Conservation (phyloP, 64 coral and sea anemone species). For the Stichodactyla mertensii region DNA sequence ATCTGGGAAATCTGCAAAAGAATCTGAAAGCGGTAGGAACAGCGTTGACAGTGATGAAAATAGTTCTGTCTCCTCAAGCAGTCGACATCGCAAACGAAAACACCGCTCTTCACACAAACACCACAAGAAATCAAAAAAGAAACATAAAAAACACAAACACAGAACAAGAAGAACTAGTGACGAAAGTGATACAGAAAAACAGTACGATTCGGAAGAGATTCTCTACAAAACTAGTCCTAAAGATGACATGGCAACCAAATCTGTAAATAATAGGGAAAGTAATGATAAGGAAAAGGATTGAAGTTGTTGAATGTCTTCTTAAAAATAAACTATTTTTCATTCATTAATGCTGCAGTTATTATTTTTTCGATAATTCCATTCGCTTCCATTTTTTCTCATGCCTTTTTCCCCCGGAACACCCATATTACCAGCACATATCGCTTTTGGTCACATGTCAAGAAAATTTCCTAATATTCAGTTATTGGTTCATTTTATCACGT, state of each 20-base stretch:
- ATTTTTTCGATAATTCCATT: too few species aligned
- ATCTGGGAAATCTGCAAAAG: not conserved
- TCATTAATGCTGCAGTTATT: too few species aligned
- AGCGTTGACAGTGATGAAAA: not conserved
- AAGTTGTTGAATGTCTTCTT: too few species aligned
- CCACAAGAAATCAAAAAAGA: not conserved
- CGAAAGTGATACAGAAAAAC: not conserved
- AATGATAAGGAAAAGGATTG: not conserved
- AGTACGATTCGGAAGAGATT: conserved; percentile 8
- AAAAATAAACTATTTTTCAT: too few species aligned
- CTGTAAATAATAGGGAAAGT: not conserved
- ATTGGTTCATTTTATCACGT: too few species aligned
- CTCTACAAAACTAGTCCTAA: not conserved
- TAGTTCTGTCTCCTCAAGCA: not conserved
- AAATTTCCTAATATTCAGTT: too few species aligned
- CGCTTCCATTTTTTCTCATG: too few species aligned
- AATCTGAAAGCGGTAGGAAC: not conserved
- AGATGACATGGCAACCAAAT: not conserved
- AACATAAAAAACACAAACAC: conserved; percentile 14
- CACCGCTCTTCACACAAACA: conserved; percentile 12
- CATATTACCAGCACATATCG: too few species aligned
- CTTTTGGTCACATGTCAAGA: too few species aligned
- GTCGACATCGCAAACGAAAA: conserved; percentile 5
- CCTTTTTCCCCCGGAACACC: too few species aligned
- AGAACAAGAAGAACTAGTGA: not conserved